Evolutionary conservation across 2,888 invertebrate genomes (phyloP).

Genomic region (Chrysolina oricalcia): DNA sequence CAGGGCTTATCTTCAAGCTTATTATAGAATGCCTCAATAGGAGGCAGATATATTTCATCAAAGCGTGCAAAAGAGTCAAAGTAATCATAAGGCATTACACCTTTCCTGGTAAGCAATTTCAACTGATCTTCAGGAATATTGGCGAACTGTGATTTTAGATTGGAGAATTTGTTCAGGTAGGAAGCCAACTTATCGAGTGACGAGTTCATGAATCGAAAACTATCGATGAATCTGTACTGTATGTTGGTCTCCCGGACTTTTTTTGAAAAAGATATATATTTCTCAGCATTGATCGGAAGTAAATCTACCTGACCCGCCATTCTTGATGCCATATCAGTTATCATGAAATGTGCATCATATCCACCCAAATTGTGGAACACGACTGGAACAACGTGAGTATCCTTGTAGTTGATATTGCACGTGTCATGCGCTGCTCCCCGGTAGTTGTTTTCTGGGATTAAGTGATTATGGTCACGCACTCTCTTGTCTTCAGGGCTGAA

Average conservation of each 20-base stretch:
- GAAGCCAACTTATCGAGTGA: slow-evolving; percentile 54
- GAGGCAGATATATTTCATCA: slow-evolving; percentile 56
- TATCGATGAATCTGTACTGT: slow-evolving; percentile 50
- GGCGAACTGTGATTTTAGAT: not conserved
- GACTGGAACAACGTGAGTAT: too few species aligned
- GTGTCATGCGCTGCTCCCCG: slow-evolving; percentile 49
- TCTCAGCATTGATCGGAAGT: slow-evolving; percentile 54
- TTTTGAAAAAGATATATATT: slow-evolving; percentile 56
- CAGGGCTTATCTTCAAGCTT: slow-evolving; percentile 54
- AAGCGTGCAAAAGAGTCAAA: slow-evolving; percentile 31
- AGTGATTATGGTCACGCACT: slow-evolving; percentile 36
- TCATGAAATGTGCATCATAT: slow-evolving; percentile 59
- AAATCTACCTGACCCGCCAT: slow-evolving; percentile 50
- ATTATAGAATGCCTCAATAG: slow-evolving; percentile 57
- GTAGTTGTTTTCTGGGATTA: slow-evolving; percentile 29
- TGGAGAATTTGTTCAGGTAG: slow-evolving; percentile 43
- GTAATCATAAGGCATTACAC: slow-evolving; percentile 38
- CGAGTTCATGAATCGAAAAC: slow-evolving; percentile 49
- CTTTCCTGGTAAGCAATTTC: slow-evolving; percentile 44
- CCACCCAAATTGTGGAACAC: slow-evolving; percentile 60
- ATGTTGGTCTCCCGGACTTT: slow-evolving; percentile 44
- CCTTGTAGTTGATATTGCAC: slow-evolving; percentile 56
- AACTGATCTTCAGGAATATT: slow-evolving; percentile 33
- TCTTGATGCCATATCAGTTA: slow-evolving; percentile 49
- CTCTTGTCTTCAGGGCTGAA: slow-evolving; percentile 27